A percentile compares a stretch with the other conserved stretches of the same genome.
Evolutionary conservation across 2,888 invertebrate genomes (phyloP).

Genomic region (Luperina nickerlii): DNA sequence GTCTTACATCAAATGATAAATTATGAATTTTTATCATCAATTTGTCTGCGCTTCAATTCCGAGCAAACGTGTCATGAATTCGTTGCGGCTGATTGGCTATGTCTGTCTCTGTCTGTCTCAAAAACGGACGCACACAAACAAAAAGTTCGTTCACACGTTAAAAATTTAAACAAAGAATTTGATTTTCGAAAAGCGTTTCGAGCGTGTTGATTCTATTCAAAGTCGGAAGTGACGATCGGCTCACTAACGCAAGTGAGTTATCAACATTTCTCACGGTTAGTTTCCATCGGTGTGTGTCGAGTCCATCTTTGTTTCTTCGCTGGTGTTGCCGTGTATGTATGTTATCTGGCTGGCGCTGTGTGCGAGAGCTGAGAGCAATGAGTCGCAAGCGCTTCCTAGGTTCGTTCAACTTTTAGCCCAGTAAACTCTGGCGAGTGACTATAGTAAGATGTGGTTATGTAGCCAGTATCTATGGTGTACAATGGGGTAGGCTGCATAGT

Average conservation of each 20-base stretch:
- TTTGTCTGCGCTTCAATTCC: slow-evolving; percentile 72
- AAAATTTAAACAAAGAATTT: slow-evolving; percentile 71
- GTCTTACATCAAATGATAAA: slow-evolving; percentile 68
- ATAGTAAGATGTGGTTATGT: slow-evolving; percentile 73
- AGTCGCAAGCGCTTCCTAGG: slow-evolving; percentile 85
- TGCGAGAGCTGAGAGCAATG: slow-evolving; percentile 86
- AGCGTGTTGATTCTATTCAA: slow-evolving; percentile 76
- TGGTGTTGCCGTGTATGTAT: slow-evolving; percentile 72
- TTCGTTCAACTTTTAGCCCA: slow-evolving; percentile 91
- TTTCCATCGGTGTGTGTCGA: slow-evolving; percentile 81
- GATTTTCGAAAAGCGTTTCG: slow-evolving; percentile 72
- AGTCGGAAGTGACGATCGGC: slow-evolving; percentile 88
- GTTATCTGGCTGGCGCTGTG: slow-evolving; percentile 74
- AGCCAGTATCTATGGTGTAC: slow-evolving; percentile 72
- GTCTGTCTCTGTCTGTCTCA: slow-evolving; percentile 66
- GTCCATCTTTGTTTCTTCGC: slow-evolving; percentile 79
- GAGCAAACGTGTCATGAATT: slow-evolving; percentile 73
- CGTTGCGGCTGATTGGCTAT: slow-evolving; percentile 63
- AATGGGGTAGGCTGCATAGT: slow-evolving; percentile 74
- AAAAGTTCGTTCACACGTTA: slow-evolving; percentile 75
- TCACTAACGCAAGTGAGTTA: slow-evolving; percentile 88
- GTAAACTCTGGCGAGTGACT: slow-evolving; percentile 87
- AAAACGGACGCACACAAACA: slow-evolving; percentile 70
- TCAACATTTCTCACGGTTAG: slow-evolving; percentile 90
- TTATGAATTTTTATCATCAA: slow-evolving; percentile 72